A percentile compares a stretch with the other conserved stretches of the same genome.
These are phyloP conservation scores for Drymonia ruficornis DNA, from an alignment of 2,888 invertebrate species.

Conservation along the genomic window DNA sequence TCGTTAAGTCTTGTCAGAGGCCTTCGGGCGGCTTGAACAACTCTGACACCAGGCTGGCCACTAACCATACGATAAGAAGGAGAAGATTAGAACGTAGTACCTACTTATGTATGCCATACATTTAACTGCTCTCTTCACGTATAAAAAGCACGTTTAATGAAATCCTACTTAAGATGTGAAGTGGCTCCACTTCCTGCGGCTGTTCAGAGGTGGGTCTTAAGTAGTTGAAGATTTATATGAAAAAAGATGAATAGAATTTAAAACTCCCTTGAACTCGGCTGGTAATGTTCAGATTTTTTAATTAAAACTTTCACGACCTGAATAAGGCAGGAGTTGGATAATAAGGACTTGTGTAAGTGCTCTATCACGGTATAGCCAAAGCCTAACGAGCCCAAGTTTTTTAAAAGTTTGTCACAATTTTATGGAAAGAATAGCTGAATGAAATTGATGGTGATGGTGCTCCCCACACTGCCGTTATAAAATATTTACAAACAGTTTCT, in stretches of 20 bases:
- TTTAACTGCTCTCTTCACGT: not conserved
- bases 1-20: too few species aligned
- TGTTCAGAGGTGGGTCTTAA: slow-evolving; percentile 14
- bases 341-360: not conserved
- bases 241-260: slow-evolving; percentile 25
- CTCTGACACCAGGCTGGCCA: too few species aligned
- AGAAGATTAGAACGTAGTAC: too few species aligned
- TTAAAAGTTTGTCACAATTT: too few species aligned
- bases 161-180: slow-evolving; percentile 15
- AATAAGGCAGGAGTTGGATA: slow-evolving; percentile 14
- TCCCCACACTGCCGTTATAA: too few species aligned
- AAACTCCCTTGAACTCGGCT: slow-evolving; percentile 17
- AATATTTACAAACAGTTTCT: too few species aligned
- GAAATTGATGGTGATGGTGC: too few species aligned
- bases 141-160: slow-evolving; percentile 9
- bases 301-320: slow-evolving; percentile 27
- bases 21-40: too few species aligned
- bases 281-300: slow-evolving; percentile 24
- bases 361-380: not conserved
- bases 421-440: too few species aligned
- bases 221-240: slow-evolving; percentile 15
- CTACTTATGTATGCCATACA: too few species aligned
- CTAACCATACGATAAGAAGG: too few species aligned
- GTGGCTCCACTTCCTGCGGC: slow-evolving; percentile 24
- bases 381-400: too few species aligned